phyloP scores from a whole-genome alignment of 2,797 vertebrate genomes.

The Sternotherus odoratus region DNA sequence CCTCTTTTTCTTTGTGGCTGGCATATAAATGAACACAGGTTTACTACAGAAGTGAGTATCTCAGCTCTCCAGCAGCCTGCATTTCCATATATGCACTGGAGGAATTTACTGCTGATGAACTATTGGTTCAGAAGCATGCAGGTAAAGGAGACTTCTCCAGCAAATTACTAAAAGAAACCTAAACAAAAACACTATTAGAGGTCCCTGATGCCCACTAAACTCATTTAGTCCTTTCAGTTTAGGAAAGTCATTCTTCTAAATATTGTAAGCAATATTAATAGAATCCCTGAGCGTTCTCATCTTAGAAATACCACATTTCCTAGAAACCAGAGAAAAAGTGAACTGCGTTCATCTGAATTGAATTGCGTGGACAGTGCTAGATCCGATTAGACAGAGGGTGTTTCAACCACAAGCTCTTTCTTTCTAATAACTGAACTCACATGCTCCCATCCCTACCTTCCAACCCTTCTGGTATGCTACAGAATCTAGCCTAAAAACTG shows the following conservation, averaged over 20 bases:
- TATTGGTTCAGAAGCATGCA: neutral
- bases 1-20: neutral
- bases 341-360: neutral
- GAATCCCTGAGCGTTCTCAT: neutral
- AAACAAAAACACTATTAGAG: neutral
- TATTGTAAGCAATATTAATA: accelerated
- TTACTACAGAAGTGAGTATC: neutral
- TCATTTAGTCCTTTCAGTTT: neutral
- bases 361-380: neutral
- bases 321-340: neutral
- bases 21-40: neutral
- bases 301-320: neutral
- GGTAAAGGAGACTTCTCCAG: neutral
- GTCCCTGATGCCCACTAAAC: neutral
- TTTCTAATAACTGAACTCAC: neutral
- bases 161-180: neutral
- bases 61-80: neutral
- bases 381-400: neutral
- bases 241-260: neutral
- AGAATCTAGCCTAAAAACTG: neutral
- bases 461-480: neutral
- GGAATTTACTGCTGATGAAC: neutral
- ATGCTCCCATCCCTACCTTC: neutral
- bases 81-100: neutral
- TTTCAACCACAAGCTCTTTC: neutral